phyloP scores from a whole-genome alignment of 2,888 invertebrate species.

The Leistus spinibarbis region DNA sequence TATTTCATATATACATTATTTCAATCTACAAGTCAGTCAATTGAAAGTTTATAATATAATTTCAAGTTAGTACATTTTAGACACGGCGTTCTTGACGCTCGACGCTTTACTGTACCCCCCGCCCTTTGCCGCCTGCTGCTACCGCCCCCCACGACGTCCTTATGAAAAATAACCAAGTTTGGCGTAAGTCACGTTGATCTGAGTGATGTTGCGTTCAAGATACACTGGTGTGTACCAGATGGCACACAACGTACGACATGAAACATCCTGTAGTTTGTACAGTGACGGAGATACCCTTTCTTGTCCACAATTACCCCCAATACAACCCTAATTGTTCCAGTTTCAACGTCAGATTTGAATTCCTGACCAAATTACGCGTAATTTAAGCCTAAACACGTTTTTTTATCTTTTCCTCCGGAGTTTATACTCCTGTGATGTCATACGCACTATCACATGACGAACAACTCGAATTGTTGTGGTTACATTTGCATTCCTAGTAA shows the following conservation, averaged over 20 bases:
- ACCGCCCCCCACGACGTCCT: neutral
- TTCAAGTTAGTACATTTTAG: slow-evolving; percentile 14
- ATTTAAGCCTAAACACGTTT: too few relatives aligned
- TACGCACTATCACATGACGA: too few relatives aligned
- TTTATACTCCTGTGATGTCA: too few relatives aligned
- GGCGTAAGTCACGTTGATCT: slow-evolving; percentile 2
- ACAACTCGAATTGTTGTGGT: too few relatives aligned
- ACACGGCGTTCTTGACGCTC: neutral
- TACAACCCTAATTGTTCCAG: too few relatives aligned
- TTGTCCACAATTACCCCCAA: neutral
- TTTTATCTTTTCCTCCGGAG: too few relatives aligned
- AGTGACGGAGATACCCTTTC: neutral
- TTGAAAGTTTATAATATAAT: slow-evolving; percentile 17
- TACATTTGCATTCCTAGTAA: too few relatives aligned
- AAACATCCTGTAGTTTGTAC: neutral
- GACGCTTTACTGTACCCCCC: neutral
- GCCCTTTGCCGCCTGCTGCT: neutral
- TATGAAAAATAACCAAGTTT: slow-evolving; percentile 9
- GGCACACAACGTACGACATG: neutral
- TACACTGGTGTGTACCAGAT: neutral
- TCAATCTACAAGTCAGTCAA: too few relatives aligned
- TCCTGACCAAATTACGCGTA: too few relatives aligned
- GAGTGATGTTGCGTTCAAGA: neutral
- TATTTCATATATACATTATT: too few relatives aligned
- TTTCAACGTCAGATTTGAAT: too few relatives aligned